Evolutionary conservation across 2,113 vertebrate species (phyloP).

Genomic region (Cryptotis parvus): DNA sequence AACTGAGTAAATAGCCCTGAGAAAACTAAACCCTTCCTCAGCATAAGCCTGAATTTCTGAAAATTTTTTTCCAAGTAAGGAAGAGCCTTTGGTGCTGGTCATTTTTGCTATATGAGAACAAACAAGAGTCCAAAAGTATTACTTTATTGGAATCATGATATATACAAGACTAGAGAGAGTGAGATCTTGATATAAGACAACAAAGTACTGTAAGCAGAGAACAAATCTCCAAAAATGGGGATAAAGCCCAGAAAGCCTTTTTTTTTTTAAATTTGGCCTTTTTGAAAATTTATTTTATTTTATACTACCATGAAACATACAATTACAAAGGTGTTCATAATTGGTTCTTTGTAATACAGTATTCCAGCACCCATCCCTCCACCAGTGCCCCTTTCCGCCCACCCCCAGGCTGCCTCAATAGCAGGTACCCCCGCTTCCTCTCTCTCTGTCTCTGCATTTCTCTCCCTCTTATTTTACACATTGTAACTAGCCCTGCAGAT

Average conservation of each 20-base stretch:
- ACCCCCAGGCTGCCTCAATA: too few species aligned
- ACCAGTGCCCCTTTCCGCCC: too few species aligned
- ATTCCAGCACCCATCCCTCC: too few species aligned
- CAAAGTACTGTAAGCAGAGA: not conserved
- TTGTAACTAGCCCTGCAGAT: too few species aligned
- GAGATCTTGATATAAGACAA: not conserved
- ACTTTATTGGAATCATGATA: not conserved
- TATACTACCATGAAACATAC: too few species aligned
- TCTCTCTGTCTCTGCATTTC: too few species aligned
- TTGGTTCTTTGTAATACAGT: too few species aligned
- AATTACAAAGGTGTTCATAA: too few species aligned
- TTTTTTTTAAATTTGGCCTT: too few species aligned
- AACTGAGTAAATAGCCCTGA: not conserved
- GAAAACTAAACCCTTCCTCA: slow-evolving; percentile 15
- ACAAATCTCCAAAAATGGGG: not conserved
- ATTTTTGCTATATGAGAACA: not conserved
- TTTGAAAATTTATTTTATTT: too few species aligned
- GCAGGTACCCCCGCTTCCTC: too few species aligned
- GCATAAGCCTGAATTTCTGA: not conserved
- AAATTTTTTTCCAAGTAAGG: not conserved
- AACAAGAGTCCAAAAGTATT: not conserved
- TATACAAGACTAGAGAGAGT: not conserved
- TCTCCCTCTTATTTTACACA: too few species aligned
- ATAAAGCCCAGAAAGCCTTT: not conserved
- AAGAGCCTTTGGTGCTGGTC: not conserved